A percentile compares a stretch with the other conserved stretches of the same genome.
These are phyloP conservation scores for Drosophila repletoides DNA, from an alignment of 1,140 invertebrate species.

Conservation along the genomic window DNA sequence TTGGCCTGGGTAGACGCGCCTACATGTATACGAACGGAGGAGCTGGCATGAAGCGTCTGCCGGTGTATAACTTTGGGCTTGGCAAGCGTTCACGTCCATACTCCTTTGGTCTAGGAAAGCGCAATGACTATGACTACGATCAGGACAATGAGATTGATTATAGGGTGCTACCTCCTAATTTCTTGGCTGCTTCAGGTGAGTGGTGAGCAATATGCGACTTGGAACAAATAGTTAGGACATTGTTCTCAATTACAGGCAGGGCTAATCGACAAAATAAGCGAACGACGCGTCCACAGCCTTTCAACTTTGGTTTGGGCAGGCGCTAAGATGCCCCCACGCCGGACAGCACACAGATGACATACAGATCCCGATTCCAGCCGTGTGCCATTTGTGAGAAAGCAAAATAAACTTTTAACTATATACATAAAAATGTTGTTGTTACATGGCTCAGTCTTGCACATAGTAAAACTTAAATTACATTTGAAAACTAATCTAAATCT, in stretches of 20 bases:
- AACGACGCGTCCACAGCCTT: slow-evolving; percentile 61
- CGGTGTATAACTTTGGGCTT: slow-evolving; percentile 80
- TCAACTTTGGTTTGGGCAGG: slow-evolving; percentile 74
- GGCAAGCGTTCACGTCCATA: slow-evolving; percentile 79
- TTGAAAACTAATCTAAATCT: slow-evolving; percentile 43
- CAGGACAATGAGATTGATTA: slow-evolving; percentile 61
- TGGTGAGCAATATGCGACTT: background rate
- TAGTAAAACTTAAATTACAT: slow-evolving; percentile 36
- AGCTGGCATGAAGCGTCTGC: slow-evolving; percentile 75
- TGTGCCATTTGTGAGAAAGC: slow-evolving; percentile 30
- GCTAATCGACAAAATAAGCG: slow-evolving; percentile 52
- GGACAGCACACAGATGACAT: slow-evolving; percentile 23
- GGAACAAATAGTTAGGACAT: background rate
- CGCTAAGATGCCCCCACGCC: slow-evolving; percentile 45
- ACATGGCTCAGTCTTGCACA: slow-evolving; percentile 32
- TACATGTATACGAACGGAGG: slow-evolving; percentile 78
- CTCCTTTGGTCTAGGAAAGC: slow-evolving; percentile 81
- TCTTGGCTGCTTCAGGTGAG: slow-evolving; percentile 29
- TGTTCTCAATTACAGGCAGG: slow-evolving; percentile 30
- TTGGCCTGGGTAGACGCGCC: slow-evolving; percentile 71
- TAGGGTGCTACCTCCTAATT: slow-evolving; percentile 45
- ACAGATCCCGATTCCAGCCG: slow-evolving; percentile 41
- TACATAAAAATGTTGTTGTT: slow-evolving; percentile 29
- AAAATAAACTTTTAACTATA: slow-evolving; percentile 19
- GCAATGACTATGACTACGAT: slow-evolving; percentile 68